Base-by-base conservation (phyloP, 2,888 invertebrate species). In the Trissoscelio sp. region DNA sequence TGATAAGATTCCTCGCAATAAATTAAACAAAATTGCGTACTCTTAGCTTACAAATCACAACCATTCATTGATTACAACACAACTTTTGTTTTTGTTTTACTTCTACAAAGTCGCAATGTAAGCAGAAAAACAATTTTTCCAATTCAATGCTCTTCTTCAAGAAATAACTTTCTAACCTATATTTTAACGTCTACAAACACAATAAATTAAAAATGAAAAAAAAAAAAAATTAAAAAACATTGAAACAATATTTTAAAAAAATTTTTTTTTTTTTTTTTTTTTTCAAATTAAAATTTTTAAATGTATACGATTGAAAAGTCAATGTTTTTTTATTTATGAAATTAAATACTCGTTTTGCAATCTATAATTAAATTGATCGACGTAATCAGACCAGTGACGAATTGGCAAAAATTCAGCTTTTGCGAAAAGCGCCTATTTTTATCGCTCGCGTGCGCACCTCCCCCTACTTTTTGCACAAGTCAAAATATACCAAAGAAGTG, bases 401-500 rank as follows among this genome's bases (percentile, higher is more conserved):
- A 67, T 81, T 81, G 81, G 80, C 80, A 75, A 58, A 80, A 69
- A 75, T 70, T 80, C 80, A 75, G 70, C 55, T 58, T 70, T 51
- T 74, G 64, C 57, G 70, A 80, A 70, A 74, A 80, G 53, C 18
- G 18, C 51, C 69, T 80, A 73, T 74, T 73, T 79, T 77, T 48
- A 22, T 31, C 42, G 6, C 34, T 16, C 7, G 11, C 34, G 34
- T 22, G n/a, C n/a, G n/a, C 1, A 1, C 16, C 31, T 1, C 4
- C 37, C 39, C 39, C 16, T n/a, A 7, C 14, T 31, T 53, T 53
- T 53, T 31, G n/a, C n/a, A n/a, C n/a, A n/a, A n/a, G n/a, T n/a
- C n/a, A n/a, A n/a, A n/a, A n/a, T n/a, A n/a, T n/a, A n/a, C n/a
- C n/a, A n/a, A n/a, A n/a, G n/a, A n/a, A n/a, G n/a, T n/a, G n/a